These are phyloP conservation scores for Notolabrus celidotus DNA, from an alignment of 2,797 vertebrate species.

Conservation along the genomic window DNA sequence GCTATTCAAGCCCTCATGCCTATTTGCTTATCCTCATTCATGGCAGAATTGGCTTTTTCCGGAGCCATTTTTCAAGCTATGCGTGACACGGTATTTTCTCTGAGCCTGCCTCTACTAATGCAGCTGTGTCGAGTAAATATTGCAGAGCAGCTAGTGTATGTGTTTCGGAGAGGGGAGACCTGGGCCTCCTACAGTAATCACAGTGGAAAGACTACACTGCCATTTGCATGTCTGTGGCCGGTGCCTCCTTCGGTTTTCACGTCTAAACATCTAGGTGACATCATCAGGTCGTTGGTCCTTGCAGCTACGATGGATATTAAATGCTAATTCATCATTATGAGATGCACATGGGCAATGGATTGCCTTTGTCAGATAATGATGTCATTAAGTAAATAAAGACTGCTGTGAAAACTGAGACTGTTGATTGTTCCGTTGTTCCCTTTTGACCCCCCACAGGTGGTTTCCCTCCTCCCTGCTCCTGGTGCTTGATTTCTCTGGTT, in stretches of 20 bases:
- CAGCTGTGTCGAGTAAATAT: conserved; percentile 69
- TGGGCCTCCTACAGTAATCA: conserved; percentile 61
- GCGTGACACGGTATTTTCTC: conserved; percentile 78
- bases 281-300: conserved; percentile 42
- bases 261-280: conserved; percentile 49
- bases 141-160: conserved; percentile 51
- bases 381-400: conserved; percentile 35
- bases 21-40: conserved; percentile 85
- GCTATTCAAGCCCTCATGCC: conserved; percentile 81
- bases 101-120: conserved; percentile 76
- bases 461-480: background rate
- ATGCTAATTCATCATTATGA: conserved; percentile 49
- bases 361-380: conserved; percentile 30
- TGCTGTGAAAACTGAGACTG: conserved; percentile 37
- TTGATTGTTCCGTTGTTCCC: conserved; percentile 20
- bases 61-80: conserved; percentile 78
- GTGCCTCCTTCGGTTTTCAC: conserved; percentile 53
- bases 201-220: conserved; percentile 62
- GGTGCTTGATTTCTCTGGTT: conserved; percentile 2
- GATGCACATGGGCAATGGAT: conserved; percentile 5
- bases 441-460: conserved; percentile 10
- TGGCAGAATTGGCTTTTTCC: conserved; percentile 81
- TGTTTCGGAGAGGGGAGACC: conserved; percentile 49
- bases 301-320: conserved; percentile 47
- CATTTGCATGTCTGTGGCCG: conserved; percentile 75